Evolutionary conservation across 1,140 invertebrate species (phyloP), one percentile per base, ranked within the genome.

Genomic region (Magallana gigas): DNA sequence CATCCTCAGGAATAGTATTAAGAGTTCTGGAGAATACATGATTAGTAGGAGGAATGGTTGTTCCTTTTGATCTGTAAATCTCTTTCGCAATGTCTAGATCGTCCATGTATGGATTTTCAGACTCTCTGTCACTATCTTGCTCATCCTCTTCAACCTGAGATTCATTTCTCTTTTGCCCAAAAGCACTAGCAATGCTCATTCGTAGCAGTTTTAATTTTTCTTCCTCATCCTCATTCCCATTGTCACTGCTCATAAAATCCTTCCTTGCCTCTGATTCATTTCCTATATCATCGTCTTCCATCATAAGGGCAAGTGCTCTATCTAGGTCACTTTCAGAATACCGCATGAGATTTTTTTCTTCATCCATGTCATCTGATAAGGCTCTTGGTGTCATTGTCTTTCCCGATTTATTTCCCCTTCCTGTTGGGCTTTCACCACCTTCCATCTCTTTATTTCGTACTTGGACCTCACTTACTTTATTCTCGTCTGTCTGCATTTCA

Each of bases 1-100:
- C 90, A 88, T 94, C 90, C 81, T 94, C 93, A 60, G 92, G 92
- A 87, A 94, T 94, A 56, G 93, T 92, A 60, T 91, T 91, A 60
- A 94, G 83, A 57, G 90, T 91, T 29, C 91, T 68, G 57, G 89
- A 86, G 58, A 87, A 88, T 8, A 82, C 86, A 83, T 83, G 83
- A 81, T 85, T 84, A 29, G 90, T 88, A 29, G 90, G 71, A n/a
- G 89, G 89, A 62, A 90, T 80, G 56, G 89, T 87, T 59, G 85
- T 88, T 59, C 92, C 93, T 89, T 91, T 92, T 11, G 93, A 93
- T 57, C 92, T 91, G 57, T 93, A 93, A 9, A 93, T 91, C 85
- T 93, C 92, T 71, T 88, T 91, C n/a, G 90, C 91, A 59, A 91
- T 89, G 80, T 91, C 88, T 76, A 91, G 87, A 56, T 92, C 91